phyloP scores from a whole-genome alignment of 2,888 invertebrate genomes.

The Papilio elwesi region DNA sequence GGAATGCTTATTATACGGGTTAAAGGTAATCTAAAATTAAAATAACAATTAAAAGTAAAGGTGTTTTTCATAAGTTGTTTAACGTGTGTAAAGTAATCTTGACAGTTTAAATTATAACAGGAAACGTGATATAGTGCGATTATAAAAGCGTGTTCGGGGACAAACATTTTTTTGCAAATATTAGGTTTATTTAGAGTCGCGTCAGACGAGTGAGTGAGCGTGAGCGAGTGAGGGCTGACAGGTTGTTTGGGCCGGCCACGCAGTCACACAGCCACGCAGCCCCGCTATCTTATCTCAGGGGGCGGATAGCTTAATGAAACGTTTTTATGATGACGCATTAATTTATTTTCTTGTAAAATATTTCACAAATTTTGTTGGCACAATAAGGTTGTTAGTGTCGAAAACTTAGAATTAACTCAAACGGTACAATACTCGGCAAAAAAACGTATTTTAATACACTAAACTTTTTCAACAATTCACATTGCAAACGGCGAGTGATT shows the following conservation, averaged over 20 bases:
- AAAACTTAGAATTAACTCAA: neutral
- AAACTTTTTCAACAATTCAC: too few species aligned
- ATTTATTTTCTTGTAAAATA: conserved; percentile 48
- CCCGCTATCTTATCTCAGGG: conserved; percentile 57
- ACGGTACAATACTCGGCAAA: neutral
- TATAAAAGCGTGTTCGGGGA: conserved; percentile 43
- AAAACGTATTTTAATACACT: conserved; percentile 16
- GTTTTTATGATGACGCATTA: conserved; percentile 58
- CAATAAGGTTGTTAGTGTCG: neutral
- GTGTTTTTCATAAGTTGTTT: neutral
- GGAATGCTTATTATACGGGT: too few species aligned
- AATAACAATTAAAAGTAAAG: neutral
- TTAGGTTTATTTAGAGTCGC: conserved; percentile 42
- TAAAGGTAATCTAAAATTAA: too few species aligned
- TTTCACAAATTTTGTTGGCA: conserved; percentile 9
- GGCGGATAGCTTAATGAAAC: conserved; percentile 49
- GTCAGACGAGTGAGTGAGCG: conserved; percentile 49
- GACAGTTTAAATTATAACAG: conserved; percentile 32
- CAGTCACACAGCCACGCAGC: conserved; percentile 47
- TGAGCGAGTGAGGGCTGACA: conserved; percentile 48
- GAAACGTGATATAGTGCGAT: conserved; percentile 27
- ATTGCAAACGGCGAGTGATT: neutral
- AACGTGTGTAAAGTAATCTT: conserved; percentile 25
- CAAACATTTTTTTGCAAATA: conserved; percentile 41
- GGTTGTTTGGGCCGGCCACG: conserved; percentile 45